Percentiles rank a stretch among this genome's conserved stretches.
These are phyloP conservation scores for Halesus radiatus DNA, from an alignment of 1,140 invertebrate genomes.

Conservation along the genomic window DNA sequence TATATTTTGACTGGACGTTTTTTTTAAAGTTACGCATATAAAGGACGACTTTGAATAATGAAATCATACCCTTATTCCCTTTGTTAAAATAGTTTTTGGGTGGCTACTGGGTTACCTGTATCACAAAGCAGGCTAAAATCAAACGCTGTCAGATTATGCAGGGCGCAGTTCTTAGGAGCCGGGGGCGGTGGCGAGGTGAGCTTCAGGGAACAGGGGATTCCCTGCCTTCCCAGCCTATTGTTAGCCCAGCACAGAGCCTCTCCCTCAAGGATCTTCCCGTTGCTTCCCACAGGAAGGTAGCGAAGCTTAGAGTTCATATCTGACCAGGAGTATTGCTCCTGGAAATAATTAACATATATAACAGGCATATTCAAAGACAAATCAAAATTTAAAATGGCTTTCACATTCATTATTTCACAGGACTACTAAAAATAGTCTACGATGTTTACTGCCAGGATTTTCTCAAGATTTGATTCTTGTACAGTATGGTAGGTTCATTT, in stretches of 20 bases:
- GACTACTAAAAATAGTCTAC: too few relatives aligned
- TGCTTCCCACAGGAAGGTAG: constrained; percentile 77
- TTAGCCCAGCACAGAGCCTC: constrained; percentile 77
- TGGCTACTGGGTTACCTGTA: constrained; percentile 61
- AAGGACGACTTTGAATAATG: too few relatives aligned
- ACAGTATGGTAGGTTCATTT: too few relatives aligned
- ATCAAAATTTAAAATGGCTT: too few relatives aligned
- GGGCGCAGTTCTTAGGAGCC: constrained; percentile 77
- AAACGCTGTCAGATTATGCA: constrained; percentile 85
- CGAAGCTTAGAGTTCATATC: constrained; percentile 79
- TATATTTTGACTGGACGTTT: too few relatives aligned
- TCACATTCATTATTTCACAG: too few relatives aligned
- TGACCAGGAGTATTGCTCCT: constrained; percentile 54
- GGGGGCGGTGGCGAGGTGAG: constrained; percentile 82
- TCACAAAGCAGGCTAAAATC: constrained; percentile 74
- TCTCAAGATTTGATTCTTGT: too few relatives aligned
- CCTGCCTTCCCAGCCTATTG: constrained; percentile 78
- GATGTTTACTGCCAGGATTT: too few relatives aligned
- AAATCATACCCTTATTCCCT: too few relatives aligned
- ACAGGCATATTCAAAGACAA: too few relatives aligned
- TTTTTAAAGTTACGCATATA: too few relatives aligned
- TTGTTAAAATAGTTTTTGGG: too few relatives aligned
- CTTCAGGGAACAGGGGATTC: constrained; percentile 78
- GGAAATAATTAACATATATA: neutral
- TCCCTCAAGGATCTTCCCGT: constrained; percentile 69